Conservation (phyloP, 2,797 vertebrate species). For the Parotocinclus haroldoi region DNA sequence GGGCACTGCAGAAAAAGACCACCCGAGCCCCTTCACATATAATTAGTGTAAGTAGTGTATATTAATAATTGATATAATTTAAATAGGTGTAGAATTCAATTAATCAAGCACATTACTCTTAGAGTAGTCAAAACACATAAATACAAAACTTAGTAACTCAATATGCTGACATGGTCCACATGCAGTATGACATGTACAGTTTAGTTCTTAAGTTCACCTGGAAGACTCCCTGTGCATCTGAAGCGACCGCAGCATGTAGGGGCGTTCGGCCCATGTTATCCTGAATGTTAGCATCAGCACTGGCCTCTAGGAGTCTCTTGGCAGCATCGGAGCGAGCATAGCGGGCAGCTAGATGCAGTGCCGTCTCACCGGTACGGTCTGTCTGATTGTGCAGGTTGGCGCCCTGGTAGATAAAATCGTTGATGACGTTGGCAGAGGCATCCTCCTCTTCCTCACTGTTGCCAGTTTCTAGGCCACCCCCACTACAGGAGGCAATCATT, state of each 20-base stretch:
- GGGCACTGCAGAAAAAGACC: too few relatives aligned
- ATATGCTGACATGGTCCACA: too few relatives aligned
- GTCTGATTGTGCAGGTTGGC: slow-evolving; percentile 96
- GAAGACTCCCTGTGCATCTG: slow-evolving; percentile 93
- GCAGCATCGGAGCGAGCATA: slow-evolving; percentile 94
- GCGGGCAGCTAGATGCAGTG: slow-evolving; percentile 89
- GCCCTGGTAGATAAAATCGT: slow-evolving; percentile 95
- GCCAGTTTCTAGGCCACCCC: slow-evolving; percentile 90
- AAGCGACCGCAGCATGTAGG: slow-evolving; percentile 88
- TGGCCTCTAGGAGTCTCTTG: slow-evolving; percentile 93
- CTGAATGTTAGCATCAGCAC: slow-evolving; percentile 92
- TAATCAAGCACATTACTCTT: too few relatives aligned
- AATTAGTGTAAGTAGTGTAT: too few relatives aligned
- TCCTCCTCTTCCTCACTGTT: slow-evolving; percentile 96
- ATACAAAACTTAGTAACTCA: too few relatives aligned
- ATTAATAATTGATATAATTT: too few relatives aligned
- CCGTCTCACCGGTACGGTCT: slow-evolving; percentile 92
- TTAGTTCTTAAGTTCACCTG: slow-evolving; percentile 71
- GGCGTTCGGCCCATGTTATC: slow-evolving; percentile 97
- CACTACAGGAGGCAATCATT: slow-evolving; percentile 97
- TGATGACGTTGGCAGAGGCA: slow-evolving; percentile 87
- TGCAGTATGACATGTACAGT: too few relatives aligned
- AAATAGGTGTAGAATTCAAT: too few relatives aligned
- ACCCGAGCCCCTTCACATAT: too few relatives aligned
- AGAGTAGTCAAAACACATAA: too few relatives aligned